These are phyloP conservation scores for Galerucella nymphaeae DNA, from an alignment of 2,888 invertebrate species.

Conservation along the genomic window DNA sequence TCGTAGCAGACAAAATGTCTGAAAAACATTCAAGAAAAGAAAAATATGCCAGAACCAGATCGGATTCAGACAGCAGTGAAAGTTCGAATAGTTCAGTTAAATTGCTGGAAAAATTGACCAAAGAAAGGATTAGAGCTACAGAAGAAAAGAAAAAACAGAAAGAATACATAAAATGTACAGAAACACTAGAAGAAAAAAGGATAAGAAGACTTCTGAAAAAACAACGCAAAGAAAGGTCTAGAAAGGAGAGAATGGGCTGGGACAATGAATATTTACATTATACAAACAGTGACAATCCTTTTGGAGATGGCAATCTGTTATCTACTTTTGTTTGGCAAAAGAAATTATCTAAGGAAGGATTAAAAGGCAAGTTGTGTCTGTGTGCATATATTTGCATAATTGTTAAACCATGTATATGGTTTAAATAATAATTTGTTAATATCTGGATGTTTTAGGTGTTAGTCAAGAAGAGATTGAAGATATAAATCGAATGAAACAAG, in stretches of 20 bases:
- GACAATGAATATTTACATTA: constrained; percentile 97
- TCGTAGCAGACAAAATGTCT: neutral
- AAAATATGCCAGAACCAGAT: neutral
- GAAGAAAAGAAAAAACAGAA: constrained; percentile 77
- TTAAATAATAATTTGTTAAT: too few relatives aligned
- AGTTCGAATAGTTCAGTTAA: constrained; percentile 47
- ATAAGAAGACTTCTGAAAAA: constrained; percentile 87
- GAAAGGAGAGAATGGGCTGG: constrained; percentile 96
- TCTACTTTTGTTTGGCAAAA: constrained; percentile 98
- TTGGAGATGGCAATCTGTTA: constrained; percentile 95
- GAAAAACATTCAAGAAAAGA: neutral
- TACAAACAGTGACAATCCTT: constrained; percentile 98
- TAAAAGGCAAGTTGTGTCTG: neutral
- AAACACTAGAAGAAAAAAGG: constrained; percentile 95
- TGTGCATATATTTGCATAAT: too few relatives aligned
- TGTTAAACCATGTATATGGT: too few relatives aligned
- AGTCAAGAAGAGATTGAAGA: constrained; percentile 84
- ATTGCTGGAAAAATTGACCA: constrained; percentile 78
- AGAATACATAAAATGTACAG: constrained; percentile 84
- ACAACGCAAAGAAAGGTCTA: constrained; percentile 86
- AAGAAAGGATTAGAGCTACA: constrained; percentile 74
- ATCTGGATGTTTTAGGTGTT: constrained; percentile 59
- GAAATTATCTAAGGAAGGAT: constrained; percentile 93
- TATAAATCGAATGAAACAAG: constrained; percentile 85
- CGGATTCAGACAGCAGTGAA: constrained; percentile 32